phyloP scores from a whole-genome alignment of 64 coral and sea anemone genomes.

The Montipora cactus region DNA sequence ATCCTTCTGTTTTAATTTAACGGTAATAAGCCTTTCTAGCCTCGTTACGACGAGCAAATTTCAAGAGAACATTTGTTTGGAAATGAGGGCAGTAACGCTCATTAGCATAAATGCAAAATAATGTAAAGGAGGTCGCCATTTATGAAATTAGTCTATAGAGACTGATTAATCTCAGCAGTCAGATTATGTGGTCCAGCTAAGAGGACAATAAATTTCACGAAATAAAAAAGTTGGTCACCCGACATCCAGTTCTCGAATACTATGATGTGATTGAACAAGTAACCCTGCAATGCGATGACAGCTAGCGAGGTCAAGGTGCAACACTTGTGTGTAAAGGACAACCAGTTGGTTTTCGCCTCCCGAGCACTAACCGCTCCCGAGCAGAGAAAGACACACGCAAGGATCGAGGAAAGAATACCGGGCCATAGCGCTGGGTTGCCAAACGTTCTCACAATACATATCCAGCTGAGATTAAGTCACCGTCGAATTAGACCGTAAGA shows the following conservation, averaged over 20 bases:
- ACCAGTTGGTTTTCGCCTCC: not conserved
- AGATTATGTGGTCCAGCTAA: not conserved
- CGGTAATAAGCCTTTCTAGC: too few relatives aligned
- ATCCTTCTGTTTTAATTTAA: too few relatives aligned
- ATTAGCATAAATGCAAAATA: too few relatives aligned
- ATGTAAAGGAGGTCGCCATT: too few relatives aligned
- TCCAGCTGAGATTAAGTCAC: not conserved
- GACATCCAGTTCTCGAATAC: not conserved
- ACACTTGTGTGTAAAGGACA: not conserved
- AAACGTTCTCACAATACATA: not conserved
- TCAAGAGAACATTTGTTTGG: too few relatives aligned
- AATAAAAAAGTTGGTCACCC: too few relatives aligned
- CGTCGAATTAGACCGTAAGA: not conserved
- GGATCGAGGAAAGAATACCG: not conserved
- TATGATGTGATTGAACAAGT: too few relatives aligned
- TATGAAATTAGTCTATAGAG: not conserved
- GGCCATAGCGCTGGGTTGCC: not conserved
- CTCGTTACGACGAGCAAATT: too few relatives aligned
- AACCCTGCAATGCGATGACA: not conserved
- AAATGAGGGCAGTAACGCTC: too few relatives aligned
- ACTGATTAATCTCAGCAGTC: not conserved
- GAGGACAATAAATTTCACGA: constrained; percentile 8
- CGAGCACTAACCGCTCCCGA: not conserved
- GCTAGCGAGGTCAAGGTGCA: not conserved
- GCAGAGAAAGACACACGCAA: not conserved